These are phyloP conservation scores for Margaritifera margaritifera DNA, from an alignment of 2,888 invertebrate genomes.

Conservation along the genomic window DNA sequence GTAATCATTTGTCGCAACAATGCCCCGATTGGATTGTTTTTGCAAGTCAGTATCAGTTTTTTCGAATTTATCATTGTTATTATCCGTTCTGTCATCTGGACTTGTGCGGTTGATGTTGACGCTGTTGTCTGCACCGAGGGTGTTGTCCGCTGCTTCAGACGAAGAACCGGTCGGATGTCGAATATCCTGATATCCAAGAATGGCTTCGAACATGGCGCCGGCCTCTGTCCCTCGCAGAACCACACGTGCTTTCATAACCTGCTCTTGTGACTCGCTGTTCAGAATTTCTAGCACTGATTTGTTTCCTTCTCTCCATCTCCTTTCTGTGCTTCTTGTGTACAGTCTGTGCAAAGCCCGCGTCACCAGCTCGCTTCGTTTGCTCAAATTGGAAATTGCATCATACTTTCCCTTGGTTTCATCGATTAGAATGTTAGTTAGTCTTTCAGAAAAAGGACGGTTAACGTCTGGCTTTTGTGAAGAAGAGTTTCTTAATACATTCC, in stretches of 20 bases:
- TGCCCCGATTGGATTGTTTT: background rate
- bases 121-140: too few relatives aligned
- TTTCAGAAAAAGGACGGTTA: too few relatives aligned
- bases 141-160: too few relatives aligned
- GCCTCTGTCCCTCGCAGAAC: slow-evolving; percentile 34
- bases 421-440: too few relatives aligned
- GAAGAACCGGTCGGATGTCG: too few relatives aligned
- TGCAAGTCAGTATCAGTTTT: background rate
- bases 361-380: slow-evolving; percentile 27
- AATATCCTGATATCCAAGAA: slow-evolving; percentile 1
- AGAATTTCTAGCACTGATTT: slow-evolving; percentile 34
- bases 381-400: background rate
- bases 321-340: slow-evolving; percentile 31
- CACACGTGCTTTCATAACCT: slow-evolving; percentile 41
- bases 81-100: too few relatives aligned
- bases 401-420: too few relatives aligned
- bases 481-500: too few relatives aligned
- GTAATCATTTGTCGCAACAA: background rate
- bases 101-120: too few relatives aligned
- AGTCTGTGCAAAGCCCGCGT: slow-evolving; percentile 38
- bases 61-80: background rate
- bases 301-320: slow-evolving; percentile 28
- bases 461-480: too few relatives aligned
- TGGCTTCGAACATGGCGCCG: slow-evolving; percentile 21
- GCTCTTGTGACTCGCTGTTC: slow-evolving; percentile 33